These are phyloP conservation scores for Orientallactaga sibirica DNA, from an alignment of 2,797 vertebrate genomes.

Conservation along the genomic window DNA sequence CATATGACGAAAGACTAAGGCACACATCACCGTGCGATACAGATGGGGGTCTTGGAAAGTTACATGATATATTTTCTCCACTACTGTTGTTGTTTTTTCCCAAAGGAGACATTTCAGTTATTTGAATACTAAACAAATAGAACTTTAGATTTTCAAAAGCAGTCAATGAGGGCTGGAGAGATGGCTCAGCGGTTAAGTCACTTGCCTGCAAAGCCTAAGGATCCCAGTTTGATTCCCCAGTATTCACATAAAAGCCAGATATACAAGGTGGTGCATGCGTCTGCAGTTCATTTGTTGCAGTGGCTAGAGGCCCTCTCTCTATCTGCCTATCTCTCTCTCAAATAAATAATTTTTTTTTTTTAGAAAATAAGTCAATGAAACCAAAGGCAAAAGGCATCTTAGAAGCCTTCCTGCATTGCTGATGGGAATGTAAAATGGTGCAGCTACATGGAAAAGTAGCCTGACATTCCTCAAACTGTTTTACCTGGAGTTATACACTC, in stretches of 20 bases:
- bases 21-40: fast-evolving
- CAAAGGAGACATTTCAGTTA: not conserved
- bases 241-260: too few species aligned
- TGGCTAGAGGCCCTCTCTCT: too few species aligned
- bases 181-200: too few species aligned
- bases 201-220: too few species aligned
- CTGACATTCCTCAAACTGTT: not conserved
- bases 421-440: fast-evolving
- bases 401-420: fast-evolving
- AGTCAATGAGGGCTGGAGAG: too few species aligned
- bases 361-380: not conserved
- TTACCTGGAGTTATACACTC: fast-evolving
- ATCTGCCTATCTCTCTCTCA: too few species aligned
- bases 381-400: not conserved
- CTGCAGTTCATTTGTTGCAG: too few species aligned
- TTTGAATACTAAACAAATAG: not conserved
- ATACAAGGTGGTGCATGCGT: too few species aligned
- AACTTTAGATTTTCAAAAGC: not conserved
- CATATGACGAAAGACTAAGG: not conserved
- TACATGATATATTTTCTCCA: too few species aligned
- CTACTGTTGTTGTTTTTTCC: not conserved
- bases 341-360: too few species aligned
- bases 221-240: too few species aligned
- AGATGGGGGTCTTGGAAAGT: not conserved
- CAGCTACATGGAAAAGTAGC: not conserved